Evolutionary conservation across 2,888 invertebrate genomes (phyloP), one percentile per base, ranked within the genome.

Genomic region (Cephus pulcher): DNA sequence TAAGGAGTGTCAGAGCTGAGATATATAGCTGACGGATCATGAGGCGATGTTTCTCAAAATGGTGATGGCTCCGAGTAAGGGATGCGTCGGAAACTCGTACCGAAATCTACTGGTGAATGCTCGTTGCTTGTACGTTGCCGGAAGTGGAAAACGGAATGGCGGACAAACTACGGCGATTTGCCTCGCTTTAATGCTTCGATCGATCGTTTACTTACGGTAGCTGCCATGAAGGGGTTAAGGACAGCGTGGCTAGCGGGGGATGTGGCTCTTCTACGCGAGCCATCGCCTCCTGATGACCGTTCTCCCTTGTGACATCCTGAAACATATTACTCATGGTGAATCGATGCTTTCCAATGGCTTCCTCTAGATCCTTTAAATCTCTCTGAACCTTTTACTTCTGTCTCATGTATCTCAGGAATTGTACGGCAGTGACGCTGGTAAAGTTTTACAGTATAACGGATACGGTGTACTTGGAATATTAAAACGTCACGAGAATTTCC

Each of bases 221-320:
- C 83, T 85, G 88, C 87, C 87, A 88, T 87, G 84, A 83, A 85
- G 82, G 84, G 83, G 82, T 82, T 80, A 82, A 80, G 78, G 83
- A 81, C 81, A 83, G 81, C 82, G 84, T 80, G 82, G 83, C 84
- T 81, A 81, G 81, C 80, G 80, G 83, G 80, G 80, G 82, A 80
- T 81, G 82, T 76, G 80, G 80, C 79, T 83, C 83, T 82, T 78
- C 80, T 86, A 83, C 78, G 81, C 83, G 79, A 84, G 84, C 87
- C 88, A 88, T 89, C 82, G 84, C 84, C 83, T 77, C 80, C 78
- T 77, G 81, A 79, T 82, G 78, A 80, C 76, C 77, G 75, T 78
- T 37, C 78, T 82, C 80, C 80, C 81, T 82, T 80, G 80, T 80
- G 82, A 84, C 86, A 86, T 88, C 78, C 85, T 85, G 80, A 33